phyloP scores from a whole-genome alignment of 2,888 invertebrate species.

The Choreutis nemorana region DNA sequence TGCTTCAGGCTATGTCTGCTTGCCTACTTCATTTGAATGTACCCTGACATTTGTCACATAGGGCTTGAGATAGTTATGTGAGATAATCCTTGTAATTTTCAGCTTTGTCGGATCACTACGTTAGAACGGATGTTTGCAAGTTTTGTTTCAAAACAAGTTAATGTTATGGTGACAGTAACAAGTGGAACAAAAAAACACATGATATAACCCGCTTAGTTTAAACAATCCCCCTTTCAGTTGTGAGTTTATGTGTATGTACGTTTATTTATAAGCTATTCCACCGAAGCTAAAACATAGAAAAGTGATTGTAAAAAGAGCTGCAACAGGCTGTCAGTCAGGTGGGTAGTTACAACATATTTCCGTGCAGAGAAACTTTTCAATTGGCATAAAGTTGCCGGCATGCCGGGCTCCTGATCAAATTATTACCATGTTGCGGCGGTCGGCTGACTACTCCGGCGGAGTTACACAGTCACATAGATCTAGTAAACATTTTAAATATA shows the following conservation, averaged over 20 bases:
- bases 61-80: not conserved
- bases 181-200: too few relatives aligned
- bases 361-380: constrained; percentile 49
- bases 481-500: too few relatives aligned
- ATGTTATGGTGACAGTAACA: too few relatives aligned
- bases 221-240: too few relatives aligned
- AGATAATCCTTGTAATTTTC: too few relatives aligned
- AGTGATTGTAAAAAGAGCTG: constrained; percentile 15
- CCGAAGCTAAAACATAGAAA: too few relatives aligned
- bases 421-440: constrained; percentile 56
- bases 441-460: constrained; percentile 31
- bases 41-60: not conserved
- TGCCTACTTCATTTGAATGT: not conserved
- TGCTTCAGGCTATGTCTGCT: not conserved
- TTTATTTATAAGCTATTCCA: too few relatives aligned
- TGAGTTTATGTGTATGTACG: too few relatives aligned
- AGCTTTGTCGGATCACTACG: too few relatives aligned
- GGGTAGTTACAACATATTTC: constrained; percentile 32
- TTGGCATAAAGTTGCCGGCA: constrained; percentile 49
- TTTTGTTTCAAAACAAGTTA: too few relatives aligned
- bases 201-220: too few relatives aligned
- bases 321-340: constrained; percentile 23
- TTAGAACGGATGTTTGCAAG: too few relatives aligned
- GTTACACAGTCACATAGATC: constrained; percentile 21
- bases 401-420: constrained; percentile 55